Evolutionary conservation across 1,140 invertebrate genomes (phyloP), one percentile per base, ranked within the genome.

Genomic region (Heliconius hermathena): DNA sequence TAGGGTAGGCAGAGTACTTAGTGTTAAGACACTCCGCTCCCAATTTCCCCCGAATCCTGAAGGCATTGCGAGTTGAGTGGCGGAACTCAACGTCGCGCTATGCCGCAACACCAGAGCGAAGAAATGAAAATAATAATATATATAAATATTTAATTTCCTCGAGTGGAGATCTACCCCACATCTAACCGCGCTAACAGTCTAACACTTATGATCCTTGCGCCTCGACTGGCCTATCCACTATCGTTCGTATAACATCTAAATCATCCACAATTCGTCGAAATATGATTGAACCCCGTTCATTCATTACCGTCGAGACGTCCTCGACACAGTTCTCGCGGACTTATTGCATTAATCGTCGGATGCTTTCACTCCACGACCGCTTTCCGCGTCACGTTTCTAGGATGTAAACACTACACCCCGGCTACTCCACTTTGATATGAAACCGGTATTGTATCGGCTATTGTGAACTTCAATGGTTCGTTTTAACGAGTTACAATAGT

Each of bases 311-410:
- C 82, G 71, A 80, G 82, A 80, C 86, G 90, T 90, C 89, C 89
- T 90, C 89, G 90, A 88, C 90, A 90, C 83, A 90, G 87, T 89
- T 90, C 85, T 80, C 83, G 82, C 88, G 88, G 81, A 86, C 83
- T 85, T 83, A 87, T 90, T 91, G 88, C 89, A 90, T 89, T 91
- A 93, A 91, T 88, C 88, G 88, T 86, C 87, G 82, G 89, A 89
- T 91, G 93, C 92, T 94, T 94, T 93, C 93, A 92, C 93, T 89
- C 84, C 83, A 78, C 86, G 81, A 85, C 85, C 86, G 88, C 89
- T 91, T 91, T 93, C 92, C 88, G 89, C 91, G 88, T 94, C 91
- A 93, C 90, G 89, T 90, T 91, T 91, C 92, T 92, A 93, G 91
- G 91, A 75, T 81, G 77, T 81, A 81, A 81, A 81, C 80, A 81